Percentiles rank a stretch among this genome's conserved stretches.
Evolutionary conservation across 2,113 vertebrate genomes (phyloP).

Genomic region (Pithys albifrons): DNA sequence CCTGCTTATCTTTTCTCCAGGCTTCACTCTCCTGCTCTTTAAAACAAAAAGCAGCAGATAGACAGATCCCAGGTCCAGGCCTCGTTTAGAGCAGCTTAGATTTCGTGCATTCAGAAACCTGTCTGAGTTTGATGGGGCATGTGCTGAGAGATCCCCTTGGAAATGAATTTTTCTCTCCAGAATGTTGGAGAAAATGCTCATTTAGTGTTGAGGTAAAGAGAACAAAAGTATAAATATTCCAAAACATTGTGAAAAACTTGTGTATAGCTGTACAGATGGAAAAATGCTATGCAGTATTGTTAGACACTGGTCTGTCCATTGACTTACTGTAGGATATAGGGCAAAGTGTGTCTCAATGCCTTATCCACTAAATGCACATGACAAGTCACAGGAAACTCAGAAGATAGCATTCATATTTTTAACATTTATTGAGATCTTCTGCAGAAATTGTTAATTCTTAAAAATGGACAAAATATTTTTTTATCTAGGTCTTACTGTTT

Average conservation of each 20-base stretch:
- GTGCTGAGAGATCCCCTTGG: background rate
- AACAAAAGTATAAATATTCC: background rate
- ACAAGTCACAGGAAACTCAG: background rate
- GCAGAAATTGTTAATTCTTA: background rate
- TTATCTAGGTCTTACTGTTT: background rate
- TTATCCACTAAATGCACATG: background rate
- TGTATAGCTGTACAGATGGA: background rate
- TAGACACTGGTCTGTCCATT: background rate
- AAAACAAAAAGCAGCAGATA: background rate
- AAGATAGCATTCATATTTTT: background rate
- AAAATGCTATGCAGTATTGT: background rate
- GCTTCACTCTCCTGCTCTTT: background rate
- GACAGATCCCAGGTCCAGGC: background rate
- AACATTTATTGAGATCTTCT: background rate
- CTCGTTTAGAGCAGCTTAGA: background rate
- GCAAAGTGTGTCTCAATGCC: background rate
- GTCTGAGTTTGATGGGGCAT: background rate
- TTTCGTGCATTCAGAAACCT: background rate
- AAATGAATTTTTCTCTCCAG: background rate
- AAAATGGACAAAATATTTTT: background rate
- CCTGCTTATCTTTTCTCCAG: background rate
- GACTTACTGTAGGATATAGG: background rate
- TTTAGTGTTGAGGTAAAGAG: background rate
- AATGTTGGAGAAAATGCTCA: background rate
- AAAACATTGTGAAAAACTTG: background rate